Evolutionary conservation across 1,140 invertebrate species (phyloP).

Genomic region (Neomicropteryx cornuta): DNA sequence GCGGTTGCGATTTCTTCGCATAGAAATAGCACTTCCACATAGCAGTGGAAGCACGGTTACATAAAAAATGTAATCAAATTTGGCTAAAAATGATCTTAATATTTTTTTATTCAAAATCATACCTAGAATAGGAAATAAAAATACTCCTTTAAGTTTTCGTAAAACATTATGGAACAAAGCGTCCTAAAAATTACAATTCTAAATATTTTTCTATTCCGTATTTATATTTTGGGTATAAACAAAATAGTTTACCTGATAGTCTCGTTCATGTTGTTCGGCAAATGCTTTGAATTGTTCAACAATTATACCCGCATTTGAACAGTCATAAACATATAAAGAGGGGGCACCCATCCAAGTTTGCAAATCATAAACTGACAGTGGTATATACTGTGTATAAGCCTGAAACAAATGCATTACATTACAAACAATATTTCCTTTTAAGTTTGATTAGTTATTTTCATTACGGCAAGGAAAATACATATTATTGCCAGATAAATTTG

Average conservation of each 20-base stretch:
- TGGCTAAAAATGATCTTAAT: too few species aligned
- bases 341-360: conserved; percentile 99
- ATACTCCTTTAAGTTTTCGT: too few species aligned
- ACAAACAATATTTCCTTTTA: conserved; percentile 3
- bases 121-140: too few species aligned
- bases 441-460: conserved; percentile 2
- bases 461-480: too few species aligned
- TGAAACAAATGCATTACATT: conserved; percentile 33
- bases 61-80: too few species aligned
- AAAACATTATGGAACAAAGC: too few species aligned
- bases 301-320: conserved; percentile 95
- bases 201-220: background rate
- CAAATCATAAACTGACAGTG: conserved; percentile 93
- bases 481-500: too few species aligned
- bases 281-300: conserved; percentile 88
- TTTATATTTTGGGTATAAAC: background rate
- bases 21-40: too few species aligned
- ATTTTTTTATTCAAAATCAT: too few species aligned
- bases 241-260: conserved; percentile 54
- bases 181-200: too few species aligned
- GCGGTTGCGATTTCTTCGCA: too few species aligned
- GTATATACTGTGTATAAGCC: conserved; percentile 98
- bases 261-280: conserved; percentile 81
- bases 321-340: conserved; percentile 98
- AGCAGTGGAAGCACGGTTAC: too few species aligned